Base-by-base conservation (phyloP, 2,888 invertebrate species). In the Eilema caniola region DNA sequence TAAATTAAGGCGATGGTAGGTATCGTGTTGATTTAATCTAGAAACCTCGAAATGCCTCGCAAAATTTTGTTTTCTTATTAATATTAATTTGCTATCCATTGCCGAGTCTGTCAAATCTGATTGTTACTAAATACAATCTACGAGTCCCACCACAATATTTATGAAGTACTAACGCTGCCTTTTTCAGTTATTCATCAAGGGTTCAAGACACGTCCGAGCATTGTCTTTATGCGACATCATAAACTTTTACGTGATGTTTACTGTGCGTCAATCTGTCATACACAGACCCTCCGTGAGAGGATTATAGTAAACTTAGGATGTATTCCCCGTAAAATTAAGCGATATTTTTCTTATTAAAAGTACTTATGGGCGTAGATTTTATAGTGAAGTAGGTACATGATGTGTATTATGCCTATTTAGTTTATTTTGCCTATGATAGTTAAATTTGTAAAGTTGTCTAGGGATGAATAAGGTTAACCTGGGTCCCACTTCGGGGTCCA, bases 171-270 rank as follows among this genome's bases (percentile, higher is more conserved):
- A 61, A 47, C 67, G 28, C 37, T 24, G 11, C 28, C 12, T 41
- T 57, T 62, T 56, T 25, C 24, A 64, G 57, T 64, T 59, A 57
- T 75, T 70, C 59, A 41, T 72, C 23, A 65, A 41, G 23, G 0
- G 24, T 59, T 59, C 59, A 59, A 25, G 59, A 59, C 67, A 67
- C 64, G 64, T 59, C 20, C 12, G 23, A n/a, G 69, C 62, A 23
- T 61, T 62, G 57, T 61, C 53, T 57, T 67, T 59, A 14, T 31
- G 60, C 23, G 24, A 65, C 20, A 3, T 53, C 57, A 37, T 71
- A 31, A 67, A 66, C 12, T 69, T 69, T 66, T 70, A 28, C 47
- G 62, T 63, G n/a, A 60, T 76, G 41, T 72, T 64, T 70, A 67
- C 37, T 74, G 70, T 24, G 8, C 25, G 56, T 71, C 66, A 66